A percentile compares a stretch with the other conserved stretches of the same genome.
phyloP scores from a whole-genome alignment of 2,888 invertebrate species.

The Drosophila kanekoi region DNA sequence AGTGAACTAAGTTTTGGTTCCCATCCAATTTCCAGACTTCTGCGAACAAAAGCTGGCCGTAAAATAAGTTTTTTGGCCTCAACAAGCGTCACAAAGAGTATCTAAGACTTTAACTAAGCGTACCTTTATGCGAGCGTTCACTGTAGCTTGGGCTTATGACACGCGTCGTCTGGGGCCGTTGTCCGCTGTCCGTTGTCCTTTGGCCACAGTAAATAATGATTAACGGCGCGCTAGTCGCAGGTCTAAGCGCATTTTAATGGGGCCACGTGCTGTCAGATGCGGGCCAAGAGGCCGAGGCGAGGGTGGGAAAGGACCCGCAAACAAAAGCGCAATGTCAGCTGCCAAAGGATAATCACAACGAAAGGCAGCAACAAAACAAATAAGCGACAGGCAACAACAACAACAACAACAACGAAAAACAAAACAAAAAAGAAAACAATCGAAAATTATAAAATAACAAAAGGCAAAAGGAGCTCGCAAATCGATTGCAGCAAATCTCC shows the following conservation, averaged over 20 bases:
- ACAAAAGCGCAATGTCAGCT: conserved; percentile 75
- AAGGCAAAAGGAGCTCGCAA: conserved; percentile 64
- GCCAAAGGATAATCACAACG: conserved; percentile 34
- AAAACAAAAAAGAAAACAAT: conserved; percentile 71
- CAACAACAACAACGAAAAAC: conserved; percentile 23
- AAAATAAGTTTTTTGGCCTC: too few relatives aligned
- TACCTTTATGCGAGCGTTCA: background rate
- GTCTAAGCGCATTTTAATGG: conserved; percentile 77
- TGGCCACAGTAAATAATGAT: conserved; percentile 69
- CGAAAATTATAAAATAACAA: conserved; percentile 81
- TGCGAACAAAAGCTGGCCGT: too few relatives aligned
- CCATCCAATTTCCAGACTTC: too few relatives aligned
- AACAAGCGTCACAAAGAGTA: too few relatives aligned
- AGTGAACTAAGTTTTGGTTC: too few relatives aligned
- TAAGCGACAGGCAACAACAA: conserved; percentile 1
- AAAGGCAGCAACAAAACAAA: conserved; percentile 24
- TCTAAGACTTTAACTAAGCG: too few relatives aligned
- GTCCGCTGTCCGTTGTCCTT: conserved; percentile 7
- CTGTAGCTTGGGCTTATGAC: conserved; percentile 36
- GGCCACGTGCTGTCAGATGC: conserved; percentile 27
- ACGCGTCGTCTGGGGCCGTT: conserved; percentile 9
- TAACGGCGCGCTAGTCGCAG: conserved; percentile 59
- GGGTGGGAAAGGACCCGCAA: conserved; percentile 5
- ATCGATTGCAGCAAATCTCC: conserved; percentile 76
- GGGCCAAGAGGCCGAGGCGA: conserved; percentile 1